A percentile compares a stretch with the other conserved stretches of the same genome.
Conservation (phyloP, 2,797 vertebrate species). For the Graptemys geographica region DNA sequence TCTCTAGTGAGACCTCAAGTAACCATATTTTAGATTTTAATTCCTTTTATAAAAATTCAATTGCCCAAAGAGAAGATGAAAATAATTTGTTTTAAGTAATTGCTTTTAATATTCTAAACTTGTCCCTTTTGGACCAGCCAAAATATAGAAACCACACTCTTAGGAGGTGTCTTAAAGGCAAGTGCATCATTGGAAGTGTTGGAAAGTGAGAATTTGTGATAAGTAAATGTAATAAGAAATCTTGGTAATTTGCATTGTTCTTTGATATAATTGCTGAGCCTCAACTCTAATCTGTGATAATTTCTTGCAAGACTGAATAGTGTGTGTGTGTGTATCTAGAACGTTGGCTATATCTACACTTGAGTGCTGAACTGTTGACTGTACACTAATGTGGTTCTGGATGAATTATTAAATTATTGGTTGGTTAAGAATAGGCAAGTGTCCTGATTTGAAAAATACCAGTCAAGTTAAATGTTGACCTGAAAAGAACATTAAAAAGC, state of each 20-base stretch:
- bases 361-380: not conserved
- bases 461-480: not conserved
- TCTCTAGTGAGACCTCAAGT: not conserved
- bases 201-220: not conserved
- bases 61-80: not conserved
- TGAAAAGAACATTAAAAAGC: not conserved
- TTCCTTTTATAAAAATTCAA: not conserved
- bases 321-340: too few relatives aligned
- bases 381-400: not conserved
- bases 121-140: not conserved
- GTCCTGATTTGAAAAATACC: not conserved
- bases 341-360: not conserved
- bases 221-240: not conserved
- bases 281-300: too few relatives aligned
- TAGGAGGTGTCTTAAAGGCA: too few relatives aligned
- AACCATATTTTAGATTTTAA: not conserved
- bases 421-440: not conserved
- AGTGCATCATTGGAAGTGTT: too few relatives aligned
- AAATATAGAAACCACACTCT: not conserved
- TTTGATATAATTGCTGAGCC: not conserved
- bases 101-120: not conserved
- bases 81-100: not conserved
- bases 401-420: not conserved
- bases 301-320: not conserved
- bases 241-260: not conserved